phyloP scores from a whole-genome alignment of 2,888 invertebrate species.

The Ectemnius continuus region DNA sequence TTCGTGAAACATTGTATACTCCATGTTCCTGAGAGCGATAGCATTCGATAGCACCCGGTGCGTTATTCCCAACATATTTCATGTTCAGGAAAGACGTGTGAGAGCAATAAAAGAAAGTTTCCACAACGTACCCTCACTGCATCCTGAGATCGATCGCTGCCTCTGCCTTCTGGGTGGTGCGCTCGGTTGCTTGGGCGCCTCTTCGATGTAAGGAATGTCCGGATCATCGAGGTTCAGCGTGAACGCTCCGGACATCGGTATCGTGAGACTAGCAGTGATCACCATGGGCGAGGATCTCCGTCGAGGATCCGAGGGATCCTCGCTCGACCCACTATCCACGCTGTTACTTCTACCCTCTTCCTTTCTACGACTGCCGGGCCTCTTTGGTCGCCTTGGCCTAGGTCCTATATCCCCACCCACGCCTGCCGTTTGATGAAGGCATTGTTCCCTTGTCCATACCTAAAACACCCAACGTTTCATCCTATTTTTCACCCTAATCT shows the following conservation, averaged over 20 bases:
- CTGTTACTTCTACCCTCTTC: conserved; percentile 79
- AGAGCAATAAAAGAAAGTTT: neutral
- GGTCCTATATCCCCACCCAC: conserved; percentile 81
- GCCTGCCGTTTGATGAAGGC: conserved; percentile 78
- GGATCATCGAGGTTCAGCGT: conserved; percentile 81
- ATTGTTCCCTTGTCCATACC: conserved; percentile 87
- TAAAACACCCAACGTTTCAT: conserved; percentile 70
- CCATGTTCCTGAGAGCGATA: too few relatives aligned
- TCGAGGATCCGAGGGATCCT: conserved; percentile 77
- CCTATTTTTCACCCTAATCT: too few relatives aligned
- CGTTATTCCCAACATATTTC: too few relatives aligned
- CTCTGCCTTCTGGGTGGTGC: conserved; percentile 79
- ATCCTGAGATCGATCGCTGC: conserved; percentile 73
- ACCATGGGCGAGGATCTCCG: conserved; percentile 82
- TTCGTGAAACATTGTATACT: too few relatives aligned
- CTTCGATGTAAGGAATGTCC: conserved; percentile 86
- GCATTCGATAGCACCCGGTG: too few relatives aligned
- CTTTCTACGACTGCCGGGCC: conserved; percentile 76
- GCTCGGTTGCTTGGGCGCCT: conserved; percentile 76
- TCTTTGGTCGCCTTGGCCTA: conserved; percentile 77
- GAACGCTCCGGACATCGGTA: conserved; percentile 82
- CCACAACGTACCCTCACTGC: conserved; percentile 69
- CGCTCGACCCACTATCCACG: conserved; percentile 78
- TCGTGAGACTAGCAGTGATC: conserved; percentile 89
- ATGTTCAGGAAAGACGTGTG: neutral